Evolutionary conservation across 1,140 invertebrate genomes (phyloP), one percentile per base, ranked within the genome.

Genomic region (Leucophenga varia): DNA sequence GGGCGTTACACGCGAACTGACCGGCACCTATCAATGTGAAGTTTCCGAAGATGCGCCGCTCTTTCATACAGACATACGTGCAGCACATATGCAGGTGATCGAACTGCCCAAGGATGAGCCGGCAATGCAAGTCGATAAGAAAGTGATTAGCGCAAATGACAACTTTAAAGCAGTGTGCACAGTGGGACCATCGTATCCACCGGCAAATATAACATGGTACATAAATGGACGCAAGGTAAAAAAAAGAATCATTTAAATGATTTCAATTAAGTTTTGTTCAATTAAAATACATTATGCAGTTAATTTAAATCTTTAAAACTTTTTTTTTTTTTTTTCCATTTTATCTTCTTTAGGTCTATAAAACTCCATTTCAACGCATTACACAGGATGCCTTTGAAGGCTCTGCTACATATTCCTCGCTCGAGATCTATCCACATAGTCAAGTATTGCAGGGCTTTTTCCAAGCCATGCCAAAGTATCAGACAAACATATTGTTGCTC

Each of bases 1-100:
- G n/a, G 79, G 83, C 51, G 82, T 86, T 5, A 81, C 82, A 51
- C 69, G 81, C 19, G 82, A 84, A 13, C 69, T 84, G 36, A 82
- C 82, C 2, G 86, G 85, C 10, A 80, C 79, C 53, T 88, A 86
- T 74, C 84, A 85, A 64, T 88, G 86, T 51, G 85, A 87, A 72
- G 84, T 87, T 7, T 86, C 85, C 0, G 85, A 85, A 17, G 86
- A 87, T 65, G 84, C 84, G 1, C 86, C 86, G 1, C 76, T 83
- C 14, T 87, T 87, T 55, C 84, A 86, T 59, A 86, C 84, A 1
- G 84, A 86, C 41, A 84, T 86, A 37, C 80, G 83, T 44, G 71
- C 81, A 10, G 80, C 82, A n/a, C 78, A 82, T 57, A 81, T 87
- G 79, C 81, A 84, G 35, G 84, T 88, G 38, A 81, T 81, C 49